These are phyloP conservation scores for Apodemia mormo DNA, from an alignment of 2,888 invertebrate genomes.

Conservation along the genomic window DNA sequence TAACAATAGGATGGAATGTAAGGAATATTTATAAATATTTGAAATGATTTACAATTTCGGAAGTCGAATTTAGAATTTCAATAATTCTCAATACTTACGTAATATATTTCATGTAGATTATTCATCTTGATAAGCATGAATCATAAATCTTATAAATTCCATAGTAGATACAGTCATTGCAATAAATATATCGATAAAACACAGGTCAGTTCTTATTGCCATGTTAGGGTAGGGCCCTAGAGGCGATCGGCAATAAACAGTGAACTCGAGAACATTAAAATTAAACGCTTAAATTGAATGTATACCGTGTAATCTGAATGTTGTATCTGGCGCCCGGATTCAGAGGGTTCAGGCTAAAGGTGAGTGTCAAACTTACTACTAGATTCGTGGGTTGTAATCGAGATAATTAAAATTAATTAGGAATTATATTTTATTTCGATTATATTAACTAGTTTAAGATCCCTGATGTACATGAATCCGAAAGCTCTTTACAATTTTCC, in stretches of 20 bases:
- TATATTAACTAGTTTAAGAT: not conserved
- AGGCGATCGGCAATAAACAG: conserved; percentile 14
- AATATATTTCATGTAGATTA: not conserved
- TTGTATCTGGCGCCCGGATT: conserved; percentile 9
- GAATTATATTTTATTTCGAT: not conserved
- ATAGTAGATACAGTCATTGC: conserved; percentile 11
- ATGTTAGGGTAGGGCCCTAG: conserved; percentile 8
- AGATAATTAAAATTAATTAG: conserved; percentile 6
- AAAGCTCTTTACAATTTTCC: too few species aligned
- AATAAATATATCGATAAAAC: conserved; percentile 18
- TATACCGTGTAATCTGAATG: conserved; percentile 8
- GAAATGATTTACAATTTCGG: not conserved
- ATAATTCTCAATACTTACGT: not conserved
- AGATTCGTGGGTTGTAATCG: conserved; percentile 13
- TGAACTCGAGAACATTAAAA: conserved; percentile 18
- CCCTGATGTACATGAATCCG: too few species aligned
- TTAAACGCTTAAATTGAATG: conserved; percentile 16
- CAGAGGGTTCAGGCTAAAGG: conserved; percentile 3
- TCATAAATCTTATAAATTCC: conserved; percentile 13
- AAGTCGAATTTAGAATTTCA: not conserved
- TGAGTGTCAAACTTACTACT: conserved; percentile 9
- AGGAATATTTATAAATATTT: not conserved
- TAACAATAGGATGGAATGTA: too few species aligned
- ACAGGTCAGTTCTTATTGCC: conserved; percentile 19
- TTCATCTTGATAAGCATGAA: not conserved